Percentiles rank a stretch among this genome's conserved stretches.
These are phyloP conservation scores for Chondrilla cf. caribensis DNA, from an alignment of 37 sponge, comb jelly and placozoan species.

Conservation along the genomic window DNA sequence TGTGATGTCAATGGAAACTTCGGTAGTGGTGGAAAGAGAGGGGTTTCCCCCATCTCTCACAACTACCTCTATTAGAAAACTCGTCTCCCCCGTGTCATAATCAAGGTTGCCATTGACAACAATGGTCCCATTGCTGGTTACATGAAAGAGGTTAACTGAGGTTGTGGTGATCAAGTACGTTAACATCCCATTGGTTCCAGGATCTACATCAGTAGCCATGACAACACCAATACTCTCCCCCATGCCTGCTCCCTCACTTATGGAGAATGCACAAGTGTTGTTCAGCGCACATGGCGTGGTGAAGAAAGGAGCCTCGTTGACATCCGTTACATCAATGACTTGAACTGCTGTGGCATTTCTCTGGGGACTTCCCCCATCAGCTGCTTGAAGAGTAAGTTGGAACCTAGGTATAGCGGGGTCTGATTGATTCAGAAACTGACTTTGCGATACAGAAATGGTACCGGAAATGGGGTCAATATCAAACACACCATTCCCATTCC, in stretches of 20 bases:
- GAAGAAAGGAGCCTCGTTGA: constrained; percentile 56
- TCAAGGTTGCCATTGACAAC: constrained; percentile 4
- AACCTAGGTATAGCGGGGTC: not conserved
- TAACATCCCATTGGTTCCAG: constrained; percentile 23
- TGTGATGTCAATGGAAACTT: constrained; percentile 18
- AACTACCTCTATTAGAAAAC: not conserved
- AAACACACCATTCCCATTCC: constrained; percentile 56
- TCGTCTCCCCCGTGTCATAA: constrained; percentile 3
- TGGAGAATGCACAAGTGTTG: constrained; percentile 22
- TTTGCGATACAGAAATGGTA: constrained; percentile 23
- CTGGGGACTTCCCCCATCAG: constrained; percentile 21
- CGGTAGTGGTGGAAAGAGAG: constrained; percentile 1
- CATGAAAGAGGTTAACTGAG: not conserved
- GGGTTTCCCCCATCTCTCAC: constrained; percentile 27
- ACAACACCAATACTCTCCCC: constrained; percentile 21
- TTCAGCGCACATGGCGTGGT: not conserved
- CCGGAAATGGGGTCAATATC: constrained; percentile 54
- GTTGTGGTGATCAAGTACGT: constrained; percentile 38
- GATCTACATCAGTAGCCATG: constrained; percentile 56
- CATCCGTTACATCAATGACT: constrained; percentile 45
- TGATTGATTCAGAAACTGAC: constrained; percentile 10
- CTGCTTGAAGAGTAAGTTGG: constrained; percentile 35
- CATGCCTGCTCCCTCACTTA: constrained; percentile 31
- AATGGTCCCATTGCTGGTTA: constrained; percentile 3
- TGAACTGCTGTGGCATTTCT: constrained; percentile 12